A percentile compares a stretch with the other conserved stretches of the same genome.
phyloP scores from a whole-genome alignment of 92 coral and sea anemone genomes.

The Galaxea fascicularis region DNA sequence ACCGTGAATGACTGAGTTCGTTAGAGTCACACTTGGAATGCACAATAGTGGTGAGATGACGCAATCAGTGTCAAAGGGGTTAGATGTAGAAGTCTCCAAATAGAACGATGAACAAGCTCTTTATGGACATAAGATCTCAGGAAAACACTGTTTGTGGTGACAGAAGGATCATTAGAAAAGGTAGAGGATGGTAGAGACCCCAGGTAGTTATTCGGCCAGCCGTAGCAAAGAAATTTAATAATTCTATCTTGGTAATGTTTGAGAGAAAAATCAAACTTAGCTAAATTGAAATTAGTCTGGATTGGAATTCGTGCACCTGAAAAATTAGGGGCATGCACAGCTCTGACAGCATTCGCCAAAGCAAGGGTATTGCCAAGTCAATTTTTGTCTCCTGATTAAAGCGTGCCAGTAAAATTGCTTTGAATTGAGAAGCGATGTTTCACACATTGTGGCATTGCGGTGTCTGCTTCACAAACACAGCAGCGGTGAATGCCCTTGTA shows the following conservation, averaged over 20 bases:
- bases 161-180: slow-evolving; percentile 51
- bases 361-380: slow-evolving; percentile 11
- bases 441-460: slow-evolving; percentile 42
- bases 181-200: slow-evolving; percentile 36
- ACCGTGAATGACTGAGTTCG: slow-evolving; percentile 24
- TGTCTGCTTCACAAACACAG: slow-evolving; percentile 50
- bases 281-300: slow-evolving; percentile 26
- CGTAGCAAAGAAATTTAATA: background rate
- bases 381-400: background rate
- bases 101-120: slow-evolving; percentile 31
- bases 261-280: slow-evolving; percentile 33
- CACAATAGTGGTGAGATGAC: too few species aligned
- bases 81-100: slow-evolving; percentile 18
- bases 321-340: slow-evolving; percentile 28
- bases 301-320: slow-evolving; percentile 51
- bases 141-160: background rate
- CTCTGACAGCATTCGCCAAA: slow-evolving; percentile 30
- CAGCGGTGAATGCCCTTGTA: slow-evolving; percentile 43
- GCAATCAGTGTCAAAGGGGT: slow-evolving; percentile 50
- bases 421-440: slow-evolving; percentile 51
- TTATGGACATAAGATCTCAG: too few species aligned
- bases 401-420: background rate
- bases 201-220: slow-evolving; percentile 23
- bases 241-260: slow-evolving; percentile 51
- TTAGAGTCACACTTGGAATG: too few species aligned